Evolutionary conservation across 30 jellyfish, hydroid and myxozoan species (phyloP).

Genomic region (Pseudorhiza aurosa): DNA sequence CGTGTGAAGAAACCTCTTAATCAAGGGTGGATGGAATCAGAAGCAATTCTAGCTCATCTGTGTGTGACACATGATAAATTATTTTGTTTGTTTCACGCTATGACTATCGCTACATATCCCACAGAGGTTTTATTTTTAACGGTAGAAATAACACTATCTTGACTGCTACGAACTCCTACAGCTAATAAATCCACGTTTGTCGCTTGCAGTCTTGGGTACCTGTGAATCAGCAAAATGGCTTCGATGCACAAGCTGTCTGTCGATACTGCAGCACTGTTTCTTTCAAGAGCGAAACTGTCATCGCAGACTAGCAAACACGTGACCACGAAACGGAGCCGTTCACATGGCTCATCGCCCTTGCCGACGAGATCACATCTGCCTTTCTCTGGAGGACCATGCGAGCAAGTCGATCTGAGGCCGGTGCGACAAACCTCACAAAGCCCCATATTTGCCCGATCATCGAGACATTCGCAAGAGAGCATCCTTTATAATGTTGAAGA

Average conservation of each 20-base stretch:
- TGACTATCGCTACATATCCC: too few species aligned
- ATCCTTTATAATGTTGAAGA: not conserved
- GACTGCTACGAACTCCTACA: too few species aligned
- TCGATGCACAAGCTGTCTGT: slow-evolving; percentile 34
- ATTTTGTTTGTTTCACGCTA: too few species aligned
- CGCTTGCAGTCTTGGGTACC: too few species aligned
- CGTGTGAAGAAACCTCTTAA: too few species aligned
- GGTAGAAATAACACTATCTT: too few species aligned
- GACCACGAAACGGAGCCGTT: slow-evolving; percentile 51
- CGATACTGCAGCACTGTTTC: slow-evolving; percentile 24
- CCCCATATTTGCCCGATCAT: slow-evolving; percentile 23
- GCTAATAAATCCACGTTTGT: too few species aligned
- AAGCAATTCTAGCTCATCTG: too few species aligned
- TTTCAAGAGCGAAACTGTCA: slow-evolving; percentile 14
- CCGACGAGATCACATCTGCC: slow-evolving; percentile 41
- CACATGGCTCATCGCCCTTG: slow-evolving; percentile 63
- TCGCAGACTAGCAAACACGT: slow-evolving; percentile 11
- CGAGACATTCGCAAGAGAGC: slow-evolving; percentile 12
- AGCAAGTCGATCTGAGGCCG: not conserved
- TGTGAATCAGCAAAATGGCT: slow-evolving; percentile 30
- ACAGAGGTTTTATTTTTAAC: too few species aligned
- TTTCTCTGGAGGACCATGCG: slow-evolving; percentile 10
- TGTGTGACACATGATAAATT: too few species aligned
- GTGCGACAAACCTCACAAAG: not conserved
- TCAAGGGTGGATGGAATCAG: too few species aligned